Percentiles rank a stretch among this genome's conserved stretches.
These are phyloP conservation scores for Helicoverpa zea DNA, from an alignment of 1,140 invertebrate genomes.

Conservation along the genomic window DNA sequence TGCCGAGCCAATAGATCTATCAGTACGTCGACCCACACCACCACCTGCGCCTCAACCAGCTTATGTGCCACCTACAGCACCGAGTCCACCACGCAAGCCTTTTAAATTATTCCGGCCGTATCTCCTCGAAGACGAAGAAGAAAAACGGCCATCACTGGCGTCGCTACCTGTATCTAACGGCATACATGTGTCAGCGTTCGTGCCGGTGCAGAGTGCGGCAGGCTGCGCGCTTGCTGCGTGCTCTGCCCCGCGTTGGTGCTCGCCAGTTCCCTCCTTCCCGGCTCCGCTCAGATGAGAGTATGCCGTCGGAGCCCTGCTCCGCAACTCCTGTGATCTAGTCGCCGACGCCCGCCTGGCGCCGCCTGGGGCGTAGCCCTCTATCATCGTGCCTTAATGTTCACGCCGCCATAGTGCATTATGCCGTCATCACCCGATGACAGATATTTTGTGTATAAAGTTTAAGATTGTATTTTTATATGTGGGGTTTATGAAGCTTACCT, in stretches of 20 bases:
- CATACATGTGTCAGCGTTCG: constrained; percentile 78
- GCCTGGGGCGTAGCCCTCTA: constrained; percentile 83
- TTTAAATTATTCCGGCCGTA: constrained; percentile 90
- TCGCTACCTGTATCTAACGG: constrained; percentile 70
- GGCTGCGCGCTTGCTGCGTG: constrained; percentile 73
- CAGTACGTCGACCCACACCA: constrained; percentile 79
- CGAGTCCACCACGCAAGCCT: constrained; percentile 74
- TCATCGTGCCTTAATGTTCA: constrained; percentile 83
- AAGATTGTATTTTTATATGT: constrained; percentile 85
- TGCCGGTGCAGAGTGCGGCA: constrained; percentile 76
- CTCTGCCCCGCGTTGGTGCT: constrained; percentile 69
- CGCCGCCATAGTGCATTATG: constrained; percentile 84
- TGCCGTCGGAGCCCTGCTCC: constrained; percentile 72
- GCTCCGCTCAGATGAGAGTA: constrained; percentile 80
- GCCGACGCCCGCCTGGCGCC: constrained; percentile 82
- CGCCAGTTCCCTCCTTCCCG: constrained; percentile 70
- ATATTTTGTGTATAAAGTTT: constrained; percentile 85
- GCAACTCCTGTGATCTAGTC: constrained; percentile 84
- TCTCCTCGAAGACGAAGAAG: constrained; percentile 75
- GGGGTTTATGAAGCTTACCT: constrained; percentile 82
- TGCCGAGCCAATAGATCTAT: constrained; percentile 86
- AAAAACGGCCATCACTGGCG: constrained; percentile 69
- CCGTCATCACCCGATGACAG: constrained; percentile 75
- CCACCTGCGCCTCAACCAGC: constrained; percentile 61
- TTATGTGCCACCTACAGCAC: constrained; percentile 52